Evolutionary conservation across 2,797 vertebrate genomes (phyloP).

Genomic region (Pangasius larnaudii): DNA sequence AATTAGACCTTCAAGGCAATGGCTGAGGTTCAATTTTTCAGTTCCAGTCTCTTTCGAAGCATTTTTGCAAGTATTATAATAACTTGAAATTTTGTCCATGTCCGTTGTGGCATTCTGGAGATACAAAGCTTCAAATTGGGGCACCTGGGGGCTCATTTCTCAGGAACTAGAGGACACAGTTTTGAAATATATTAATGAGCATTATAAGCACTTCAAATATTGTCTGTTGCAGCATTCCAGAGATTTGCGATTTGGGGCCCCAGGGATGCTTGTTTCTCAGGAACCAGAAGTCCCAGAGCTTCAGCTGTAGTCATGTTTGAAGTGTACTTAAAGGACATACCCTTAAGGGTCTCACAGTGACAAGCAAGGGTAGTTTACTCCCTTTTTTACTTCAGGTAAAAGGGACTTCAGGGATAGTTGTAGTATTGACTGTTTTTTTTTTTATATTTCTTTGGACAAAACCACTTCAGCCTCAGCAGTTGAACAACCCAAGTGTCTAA

Average conservation of each 20-base stretch:
- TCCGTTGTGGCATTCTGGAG: neutral
- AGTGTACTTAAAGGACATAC: neutral
- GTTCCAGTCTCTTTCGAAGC: neutral
- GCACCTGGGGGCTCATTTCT: neutral
- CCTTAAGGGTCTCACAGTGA: neutral
- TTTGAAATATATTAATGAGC: neutral
- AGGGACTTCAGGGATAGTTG: neutral
- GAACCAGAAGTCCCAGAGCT: neutral
- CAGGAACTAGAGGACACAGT: neutral
- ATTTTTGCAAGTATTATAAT: neutral
- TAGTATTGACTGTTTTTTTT: neutral
- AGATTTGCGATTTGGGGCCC: neutral
- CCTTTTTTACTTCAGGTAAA: neutral
- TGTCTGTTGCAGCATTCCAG: neutral
- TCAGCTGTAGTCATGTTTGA: neutral
- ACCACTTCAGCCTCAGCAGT: neutral
- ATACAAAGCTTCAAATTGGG: too few relatives aligned
- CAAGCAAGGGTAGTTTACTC: neutral
- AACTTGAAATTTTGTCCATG: conserved; percentile 1
- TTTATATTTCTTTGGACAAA: neutral
- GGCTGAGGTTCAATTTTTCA: neutral
- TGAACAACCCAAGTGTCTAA: neutral
- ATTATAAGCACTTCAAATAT: neutral
- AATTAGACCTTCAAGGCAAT: conserved; percentile 7
- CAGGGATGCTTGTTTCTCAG: neutral